Evolutionary conservation across 2,888 invertebrate species (phyloP), one percentile per base, ranked within the genome.

Genomic region (Xestia ashworthii): DNA sequence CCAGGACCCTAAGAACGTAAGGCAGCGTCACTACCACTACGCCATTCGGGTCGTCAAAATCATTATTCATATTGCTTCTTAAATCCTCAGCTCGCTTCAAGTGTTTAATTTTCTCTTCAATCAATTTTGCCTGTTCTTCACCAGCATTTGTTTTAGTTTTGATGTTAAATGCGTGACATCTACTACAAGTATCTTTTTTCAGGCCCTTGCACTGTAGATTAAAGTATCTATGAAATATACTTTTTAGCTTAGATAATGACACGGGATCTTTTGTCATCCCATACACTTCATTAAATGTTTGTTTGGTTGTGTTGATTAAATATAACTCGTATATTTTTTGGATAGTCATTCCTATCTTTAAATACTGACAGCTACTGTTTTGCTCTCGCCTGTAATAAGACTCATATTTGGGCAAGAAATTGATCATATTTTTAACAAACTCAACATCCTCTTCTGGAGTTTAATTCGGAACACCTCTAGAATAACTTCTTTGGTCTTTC

Each of bases 311-410:
- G n/a, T n/a, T n/a, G n/a, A n/a, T 68, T 73, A 75, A 65, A 80
- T 81, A 84, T 58, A 83, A 66, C 22, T 84, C 76, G 68, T 86
- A 84, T 41, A 84, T 76, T 73, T 70, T 77, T 80, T 78, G 68
- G 32, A 78, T 53, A 67, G 81, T 84, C 83, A 84, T 86, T 44
- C 80, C 83, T 60, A 71, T 50, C 70, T 83, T 76, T 67, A 83
- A 71, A 70, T 75, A 85, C 73, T 80, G 58, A 62, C 50, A 65
- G 46, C 41, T 69, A 80, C 41, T 72, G 58, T 71, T 73, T 58
- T 72, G 53, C n/a, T 77, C 77, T 58, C 80, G 60, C n/a, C 78
- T 66, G 32, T 82, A 80, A 50, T 67, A 50, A 32, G 32, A 50
- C 46, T 46, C 25, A 46, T 66, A 67, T 67, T 67, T 67, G 19